Evolutionary conservation across 2,113 vertebrate species (phyloP).

Genomic region (Pelecanus crispus): DNA sequence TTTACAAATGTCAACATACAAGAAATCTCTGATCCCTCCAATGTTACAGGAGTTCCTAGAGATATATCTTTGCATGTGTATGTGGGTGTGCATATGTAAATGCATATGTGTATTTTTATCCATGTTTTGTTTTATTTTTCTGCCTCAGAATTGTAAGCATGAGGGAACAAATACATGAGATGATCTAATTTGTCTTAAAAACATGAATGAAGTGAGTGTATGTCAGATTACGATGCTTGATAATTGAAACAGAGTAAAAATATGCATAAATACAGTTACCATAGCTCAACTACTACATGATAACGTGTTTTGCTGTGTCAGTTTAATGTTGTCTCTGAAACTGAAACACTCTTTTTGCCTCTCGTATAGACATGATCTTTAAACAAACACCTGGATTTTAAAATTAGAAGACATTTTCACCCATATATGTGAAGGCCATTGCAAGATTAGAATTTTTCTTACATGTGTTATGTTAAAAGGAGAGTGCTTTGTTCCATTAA

Average conservation of each 20-base stretch:
- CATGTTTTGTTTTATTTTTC: not conserved
- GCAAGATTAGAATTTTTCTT: not conserved
- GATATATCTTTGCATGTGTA: not conserved
- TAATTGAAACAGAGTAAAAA: not conserved
- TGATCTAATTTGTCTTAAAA: not conserved
- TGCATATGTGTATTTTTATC: not conserved
- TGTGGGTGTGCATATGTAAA: not conserved
- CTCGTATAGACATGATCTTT: not conserved
- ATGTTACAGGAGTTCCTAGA: not conserved
- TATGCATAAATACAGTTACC: not conserved
- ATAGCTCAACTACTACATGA: not conserved
- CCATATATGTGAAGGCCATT: not conserved
- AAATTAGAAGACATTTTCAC: not conserved
- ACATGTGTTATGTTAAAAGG: not conserved
- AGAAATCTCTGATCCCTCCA: not conserved
- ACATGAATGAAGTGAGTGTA: not conserved
- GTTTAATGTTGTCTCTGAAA: not conserved
- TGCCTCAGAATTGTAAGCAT: not conserved
- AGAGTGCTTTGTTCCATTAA: not conserved
- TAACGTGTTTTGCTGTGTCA: not conserved
- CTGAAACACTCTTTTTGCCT: not conserved
- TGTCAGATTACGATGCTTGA: not conserved
- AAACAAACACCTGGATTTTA: not conserved
- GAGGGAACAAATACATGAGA: not conserved
- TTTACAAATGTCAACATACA: not conserved